Evolutionary conservation across 1,140 invertebrate species (phyloP).

Genomic region (Trichonephila clavata): DNA sequence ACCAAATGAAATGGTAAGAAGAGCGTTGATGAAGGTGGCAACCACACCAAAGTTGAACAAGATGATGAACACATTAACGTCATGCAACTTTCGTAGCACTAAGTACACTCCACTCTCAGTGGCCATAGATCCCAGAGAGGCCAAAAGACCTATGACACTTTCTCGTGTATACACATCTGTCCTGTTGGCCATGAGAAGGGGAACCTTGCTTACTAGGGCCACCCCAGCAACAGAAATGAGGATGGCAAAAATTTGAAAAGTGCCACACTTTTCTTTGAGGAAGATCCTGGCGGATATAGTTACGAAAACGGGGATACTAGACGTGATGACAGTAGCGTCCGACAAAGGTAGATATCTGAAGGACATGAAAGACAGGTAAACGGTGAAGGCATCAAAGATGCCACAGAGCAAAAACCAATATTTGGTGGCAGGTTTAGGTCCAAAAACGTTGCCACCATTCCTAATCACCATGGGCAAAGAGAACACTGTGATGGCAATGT

Average conservation of each 20-base stretch:
- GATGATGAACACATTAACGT: slow-evolving; percentile 92
- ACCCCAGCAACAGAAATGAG: slow-evolving; percentile 91
- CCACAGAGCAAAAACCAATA: slow-evolving; percentile 65
- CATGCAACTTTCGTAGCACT: slow-evolving; percentile 90
- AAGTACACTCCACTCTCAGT: slow-evolving; percentile 83
- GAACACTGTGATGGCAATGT: slow-evolving; percentile 91
- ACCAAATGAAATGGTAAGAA: slow-evolving; percentile 88
- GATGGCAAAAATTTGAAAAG: slow-evolving; percentile 90
- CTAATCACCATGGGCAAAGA: slow-evolving; percentile 91
- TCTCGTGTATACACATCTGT: slow-evolving; percentile 74
- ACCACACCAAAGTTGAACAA: slow-evolving; percentile 94
- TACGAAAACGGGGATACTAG: slow-evolving; percentile 95
- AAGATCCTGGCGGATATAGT: slow-evolving; percentile 93
- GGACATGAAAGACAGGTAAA: slow-evolving; percentile 80
- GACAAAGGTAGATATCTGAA: slow-evolving; percentile 93
- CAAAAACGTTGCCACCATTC: slow-evolving; percentile 87
- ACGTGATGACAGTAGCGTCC: slow-evolving; percentile 93
- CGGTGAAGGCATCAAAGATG: slow-evolving; percentile 68
- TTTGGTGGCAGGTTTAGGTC: slow-evolving; percentile 85
- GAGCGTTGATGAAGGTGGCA: slow-evolving; percentile 89
- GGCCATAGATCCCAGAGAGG: slow-evolving; percentile 84
- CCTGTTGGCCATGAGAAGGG: slow-evolving; percentile 77
- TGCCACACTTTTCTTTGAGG: slow-evolving; percentile 84
- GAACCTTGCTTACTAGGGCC: slow-evolving; percentile 89
- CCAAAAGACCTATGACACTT: slow-evolving; percentile 87